These are phyloP conservation scores for Arge pagana DNA, from an alignment of 2,888 invertebrate genomes.

Conservation along the genomic window DNA sequence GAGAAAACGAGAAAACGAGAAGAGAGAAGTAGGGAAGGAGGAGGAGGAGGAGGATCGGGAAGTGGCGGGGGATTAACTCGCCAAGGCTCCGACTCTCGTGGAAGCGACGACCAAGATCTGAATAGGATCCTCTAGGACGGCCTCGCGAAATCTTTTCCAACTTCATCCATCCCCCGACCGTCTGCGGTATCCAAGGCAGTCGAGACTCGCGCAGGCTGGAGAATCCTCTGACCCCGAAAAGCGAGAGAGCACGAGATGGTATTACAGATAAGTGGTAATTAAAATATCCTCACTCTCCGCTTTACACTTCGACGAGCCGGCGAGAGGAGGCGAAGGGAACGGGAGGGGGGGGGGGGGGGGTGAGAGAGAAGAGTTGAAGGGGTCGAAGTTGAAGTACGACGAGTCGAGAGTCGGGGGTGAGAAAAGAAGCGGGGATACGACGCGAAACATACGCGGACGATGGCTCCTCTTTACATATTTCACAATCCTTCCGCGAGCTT, in stretches of 20 bases:
- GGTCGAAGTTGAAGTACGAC: not conserved
- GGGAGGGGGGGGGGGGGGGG: not conserved
- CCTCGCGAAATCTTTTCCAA: constrained; percentile 1
- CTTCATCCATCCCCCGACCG: too few relatives aligned
- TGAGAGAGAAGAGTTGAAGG: not conserved
- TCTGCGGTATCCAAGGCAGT: too few relatives aligned
- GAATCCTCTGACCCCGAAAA: too few relatives aligned
- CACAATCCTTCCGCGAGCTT: too few relatives aligned
- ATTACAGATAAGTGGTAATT: constrained; percentile 7
- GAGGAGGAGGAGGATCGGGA: not conserved
- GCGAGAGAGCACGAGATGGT: too few relatives aligned
- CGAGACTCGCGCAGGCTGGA: too few relatives aligned
- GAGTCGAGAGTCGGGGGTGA: not conserved
- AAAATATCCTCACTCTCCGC: constrained; percentile 7
- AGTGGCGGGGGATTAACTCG: not conserved
- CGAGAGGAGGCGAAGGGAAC: not conserved
- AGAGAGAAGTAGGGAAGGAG: not conserved
- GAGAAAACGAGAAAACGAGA: too few relatives aligned
- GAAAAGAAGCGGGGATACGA: too few relatives aligned
- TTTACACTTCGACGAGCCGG: constrained; percentile 1
- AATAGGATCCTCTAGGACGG: constrained; percentile 1
- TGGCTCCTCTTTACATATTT: too few relatives aligned
- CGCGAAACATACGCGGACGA: too few relatives aligned
- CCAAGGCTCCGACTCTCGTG: not conserved
- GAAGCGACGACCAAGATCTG: not conserved